Base-by-base conservation (phyloP, 1,140 invertebrate species). In the Drosophila busckii region DNA sequence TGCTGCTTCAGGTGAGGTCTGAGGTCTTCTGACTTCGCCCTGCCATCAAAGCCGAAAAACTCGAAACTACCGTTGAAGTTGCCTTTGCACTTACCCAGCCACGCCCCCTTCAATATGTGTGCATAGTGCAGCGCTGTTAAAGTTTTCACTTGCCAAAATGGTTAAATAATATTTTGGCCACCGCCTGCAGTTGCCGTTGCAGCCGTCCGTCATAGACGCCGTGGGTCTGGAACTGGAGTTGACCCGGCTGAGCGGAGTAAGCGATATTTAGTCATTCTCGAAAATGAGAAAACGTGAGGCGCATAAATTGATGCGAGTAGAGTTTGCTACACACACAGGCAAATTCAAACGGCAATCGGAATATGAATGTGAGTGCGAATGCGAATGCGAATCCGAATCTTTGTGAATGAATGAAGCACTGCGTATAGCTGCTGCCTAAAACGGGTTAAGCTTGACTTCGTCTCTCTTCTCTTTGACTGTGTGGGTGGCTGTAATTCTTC, bases 181-280 rank as follows among this genome's bases (percentile, higher is more conserved):
- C n/a, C 10, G 13, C 16, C 15, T 49, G 38, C 28, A 38, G 25
- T 13, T 41, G 37, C 31, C 49, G 68, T 66, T 60, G 54, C 59
- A 63, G 49, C 49, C 4, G 17, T 22, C n/a, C n/a, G 46, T 23
- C 10, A 29, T n/a, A 32, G 28, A n/a, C 10, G 15, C 9, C 26
- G 15, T 13, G 31, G 23, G 29, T 23, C 16, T 31, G 41, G 19
- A 9, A 29, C 15, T 29, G 44, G 41, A 28, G 40, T n/a, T 44
- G 49, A 13, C n/a, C n/a, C n/a, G 22, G 48, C 31, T 48, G 41
- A 52, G 52, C 40, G 48, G 32, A 64, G 73, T 84, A 84, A 84
- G 58, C 73, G 80, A 84, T 84, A 84, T 84, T 84, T 84, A 84
- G 80, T 84, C 80, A 84, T 80, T 84, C 75, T 75, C 78, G 80